These are phyloP conservation scores for Etia nguti DNA, from an alignment of 2,113 vertebrate genomes.

Conservation along the genomic window DNA sequence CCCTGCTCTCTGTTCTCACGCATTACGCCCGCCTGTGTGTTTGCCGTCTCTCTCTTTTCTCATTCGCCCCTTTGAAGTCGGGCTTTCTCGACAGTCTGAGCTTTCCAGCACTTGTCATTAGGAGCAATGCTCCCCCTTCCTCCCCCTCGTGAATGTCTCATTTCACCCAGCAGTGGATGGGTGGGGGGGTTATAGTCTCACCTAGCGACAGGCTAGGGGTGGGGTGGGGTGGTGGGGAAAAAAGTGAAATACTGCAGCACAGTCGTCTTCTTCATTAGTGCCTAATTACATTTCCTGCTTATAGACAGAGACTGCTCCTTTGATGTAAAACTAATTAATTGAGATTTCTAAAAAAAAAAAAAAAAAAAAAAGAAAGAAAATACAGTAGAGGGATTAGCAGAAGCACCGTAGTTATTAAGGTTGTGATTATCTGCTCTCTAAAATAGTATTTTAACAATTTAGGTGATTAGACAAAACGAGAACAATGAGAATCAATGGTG, in stretches of 20 bases:
- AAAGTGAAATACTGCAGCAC: not conserved
- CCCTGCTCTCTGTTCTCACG: slow-evolving; percentile 6
- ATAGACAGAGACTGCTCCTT: slow-evolving; percentile 37
- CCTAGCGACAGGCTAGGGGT: not conserved
- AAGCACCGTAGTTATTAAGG: slow-evolving; percentile 10
- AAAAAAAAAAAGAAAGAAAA: not conserved
- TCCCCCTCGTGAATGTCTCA: not conserved
- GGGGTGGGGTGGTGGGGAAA: not conserved
- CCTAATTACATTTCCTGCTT: slow-evolving; percentile 52
- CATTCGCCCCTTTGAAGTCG: slow-evolving; percentile 52
- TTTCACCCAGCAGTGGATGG: not conserved
- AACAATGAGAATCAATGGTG: slow-evolving; percentile 30
- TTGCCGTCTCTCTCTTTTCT: slow-evolving; percentile 13
- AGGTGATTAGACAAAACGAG: slow-evolving; percentile 23
- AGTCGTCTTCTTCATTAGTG: slow-evolving; percentile 47
- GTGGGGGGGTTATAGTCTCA: slow-evolving; percentile 19
- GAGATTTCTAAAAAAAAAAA: not conserved
- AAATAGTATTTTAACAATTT: slow-evolving; percentile 34
- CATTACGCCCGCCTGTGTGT: not conserved
- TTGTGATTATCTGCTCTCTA: slow-evolving; percentile 29
- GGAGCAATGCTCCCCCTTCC: not conserved
- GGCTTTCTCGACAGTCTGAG: slow-evolving; percentile 24
- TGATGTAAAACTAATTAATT: slow-evolving; percentile 56
- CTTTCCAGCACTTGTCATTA: slow-evolving; percentile 47
- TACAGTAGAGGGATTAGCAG: slow-evolving; percentile 27